Base-by-base conservation (phyloP, 2,113 vertebrate genomes). In the Lontra canadensis region DNA sequence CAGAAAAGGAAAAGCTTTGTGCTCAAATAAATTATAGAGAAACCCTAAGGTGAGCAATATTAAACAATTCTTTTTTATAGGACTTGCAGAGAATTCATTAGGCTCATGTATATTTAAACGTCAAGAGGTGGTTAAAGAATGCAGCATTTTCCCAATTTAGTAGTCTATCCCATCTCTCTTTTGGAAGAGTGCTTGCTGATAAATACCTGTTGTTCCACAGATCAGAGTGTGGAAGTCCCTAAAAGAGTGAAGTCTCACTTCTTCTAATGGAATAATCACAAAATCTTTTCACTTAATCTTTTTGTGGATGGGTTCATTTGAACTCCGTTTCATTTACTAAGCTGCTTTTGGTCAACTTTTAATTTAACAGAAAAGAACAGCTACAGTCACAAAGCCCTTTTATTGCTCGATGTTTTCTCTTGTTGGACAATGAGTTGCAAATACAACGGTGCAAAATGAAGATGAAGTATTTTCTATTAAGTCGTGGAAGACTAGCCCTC, bases 351-450 rank as follows among this genome's bases (percentile, higher is more conserved):
- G 47, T 73, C 26, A 84, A 57, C 10, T 94, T 95, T 90, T 95
- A 78, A 57, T 96, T 90, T 90, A 67, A 97, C 42, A 96, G 94
- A 94, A 98, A 94, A 92, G 88, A 93, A 95, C 93, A 96, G 81
- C 98, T 96, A 93, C 57, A 90, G 71, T 95, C 97, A 81, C 93
- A 97, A 97, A 36, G 61, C 1, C 47, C 44, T 83, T 80, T 83
- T 55, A 65, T 84, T 65, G 52, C 55, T 93, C 49, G 21, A 0
- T 93, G 47, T 94, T 6, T 6, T 52, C 17, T 71, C 10, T 76
- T 61, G 13, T 14, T 90, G 39, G 20, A 47, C 8, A 94, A 73
- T 92, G 47, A 84, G 47, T 90, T 82, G 39, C 23, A 93, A 81
- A 5, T 76, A 79, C 6, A 26, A 44, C 87, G 2, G 25, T 88